A percentile compares a stretch with the other conserved stretches of the same genome.
Evolutionary conservation across 2,797 vertebrate species (phyloP).

Genomic region (Lacerta bilineata): DNA sequence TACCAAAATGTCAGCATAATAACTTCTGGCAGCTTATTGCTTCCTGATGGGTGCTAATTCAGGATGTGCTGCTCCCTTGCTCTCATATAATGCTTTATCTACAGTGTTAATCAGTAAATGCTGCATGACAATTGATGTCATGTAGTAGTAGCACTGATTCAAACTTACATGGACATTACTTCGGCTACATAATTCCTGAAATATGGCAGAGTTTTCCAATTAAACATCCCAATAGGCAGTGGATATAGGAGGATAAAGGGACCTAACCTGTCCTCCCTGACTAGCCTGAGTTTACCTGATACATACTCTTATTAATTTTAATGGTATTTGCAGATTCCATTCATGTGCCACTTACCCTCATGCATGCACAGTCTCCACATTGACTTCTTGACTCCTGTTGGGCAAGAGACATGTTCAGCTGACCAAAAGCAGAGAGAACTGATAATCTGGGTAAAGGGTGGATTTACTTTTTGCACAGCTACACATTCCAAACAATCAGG

Average conservation of each 20-base stretch:
- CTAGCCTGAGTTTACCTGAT: background rate
- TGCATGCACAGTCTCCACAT: background rate
- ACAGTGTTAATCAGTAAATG: constrained; percentile 39
- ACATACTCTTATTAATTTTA: background rate
- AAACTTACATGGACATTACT: constrained; percentile 30
- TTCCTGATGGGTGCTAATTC: constrained; percentile 44
- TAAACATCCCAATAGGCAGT: constrained; percentile 18
- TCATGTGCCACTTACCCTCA: background rate
- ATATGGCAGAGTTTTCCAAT: constrained; percentile 26
- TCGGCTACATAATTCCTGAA: constrained; percentile 15
- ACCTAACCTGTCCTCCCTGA: background rate
- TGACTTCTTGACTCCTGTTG: background rate
- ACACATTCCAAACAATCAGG: background rate
- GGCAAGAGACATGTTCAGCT: background rate
- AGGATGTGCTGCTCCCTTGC: constrained; percentile 11
- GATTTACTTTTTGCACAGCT: background rate
- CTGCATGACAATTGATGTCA: constrained; percentile 43
- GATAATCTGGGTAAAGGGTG: background rate
- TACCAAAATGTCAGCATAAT: constrained; percentile 44
- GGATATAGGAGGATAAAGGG: background rate
- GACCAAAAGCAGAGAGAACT: background rate
- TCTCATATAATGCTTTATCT: constrained; percentile 39
- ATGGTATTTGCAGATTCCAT: background rate
- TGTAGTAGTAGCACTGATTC: constrained; percentile 40
- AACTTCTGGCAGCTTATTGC: constrained; percentile 28